Evolutionary conservation across 2,888 invertebrate genomes (phyloP).

Genomic region (Stratiomys singularior): DNA sequence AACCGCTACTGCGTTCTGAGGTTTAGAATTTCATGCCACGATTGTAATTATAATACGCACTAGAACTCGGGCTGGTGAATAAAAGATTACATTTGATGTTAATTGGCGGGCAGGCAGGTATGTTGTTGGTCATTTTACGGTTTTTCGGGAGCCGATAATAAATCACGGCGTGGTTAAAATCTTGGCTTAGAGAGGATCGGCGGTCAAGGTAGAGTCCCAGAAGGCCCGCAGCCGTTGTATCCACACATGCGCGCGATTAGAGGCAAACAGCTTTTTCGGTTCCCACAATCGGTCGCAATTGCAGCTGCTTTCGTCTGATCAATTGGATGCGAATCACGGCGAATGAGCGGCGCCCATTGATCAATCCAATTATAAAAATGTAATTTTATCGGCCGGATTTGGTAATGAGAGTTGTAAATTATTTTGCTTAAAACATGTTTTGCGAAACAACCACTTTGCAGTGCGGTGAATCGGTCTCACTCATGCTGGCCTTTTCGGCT

Average conservation of each 20-base stretch:
- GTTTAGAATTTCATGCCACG: slow-evolving; percentile 6
- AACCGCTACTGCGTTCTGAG: slow-evolving; percentile 10
- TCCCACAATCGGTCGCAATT: neutral
- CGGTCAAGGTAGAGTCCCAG: slow-evolving; percentile 24
- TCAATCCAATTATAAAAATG: too few relatives aligned
- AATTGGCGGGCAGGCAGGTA: neutral
- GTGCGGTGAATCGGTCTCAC: too few relatives aligned
- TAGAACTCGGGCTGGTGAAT: neutral
- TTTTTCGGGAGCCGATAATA: neutral
- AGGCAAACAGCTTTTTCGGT: neutral
- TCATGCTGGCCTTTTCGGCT: too few relatives aligned
- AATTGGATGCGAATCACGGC: too few relatives aligned
- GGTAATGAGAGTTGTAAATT: too few relatives aligned
- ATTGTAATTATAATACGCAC: neutral
- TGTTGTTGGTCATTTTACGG: slow-evolving; percentile 15
- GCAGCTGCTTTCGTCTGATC: too few relatives aligned
- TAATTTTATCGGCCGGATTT: too few relatives aligned
- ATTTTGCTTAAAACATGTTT: too few relatives aligned
- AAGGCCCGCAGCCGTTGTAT: slow-evolving; percentile 1
- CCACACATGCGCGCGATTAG: neutral
- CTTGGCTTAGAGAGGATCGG: neutral
- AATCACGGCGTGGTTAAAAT: too few relatives aligned
- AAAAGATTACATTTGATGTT: neutral
- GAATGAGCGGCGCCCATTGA: too few relatives aligned
- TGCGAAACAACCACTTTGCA: too few relatives aligned